Percentiles rank a stretch among this genome's conserved stretches.
Conservation (phyloP, 1,140 invertebrate genomes). For the Eciton burchellii region DNA sequence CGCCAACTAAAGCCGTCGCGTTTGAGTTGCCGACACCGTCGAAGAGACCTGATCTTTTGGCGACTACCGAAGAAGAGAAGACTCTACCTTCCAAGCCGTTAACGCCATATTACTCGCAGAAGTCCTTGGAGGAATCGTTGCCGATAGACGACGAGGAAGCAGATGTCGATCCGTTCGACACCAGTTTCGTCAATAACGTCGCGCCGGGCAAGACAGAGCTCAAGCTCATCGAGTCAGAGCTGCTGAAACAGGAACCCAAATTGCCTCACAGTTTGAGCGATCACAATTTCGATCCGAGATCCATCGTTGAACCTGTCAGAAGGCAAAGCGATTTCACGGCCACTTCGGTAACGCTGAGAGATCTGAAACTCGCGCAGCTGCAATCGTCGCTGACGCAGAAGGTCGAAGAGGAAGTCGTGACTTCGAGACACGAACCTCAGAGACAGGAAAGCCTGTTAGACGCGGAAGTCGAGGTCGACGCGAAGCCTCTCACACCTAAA, state of each 20-base stretch:
- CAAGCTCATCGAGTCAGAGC: slow-evolving; percentile 90
- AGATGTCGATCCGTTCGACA: slow-evolving; percentile 93
- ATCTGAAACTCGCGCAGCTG: slow-evolving; percentile 61
- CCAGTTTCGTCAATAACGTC: slow-evolving; percentile 90
- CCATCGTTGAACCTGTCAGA: slow-evolving; percentile 71
- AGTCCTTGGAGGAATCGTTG: slow-evolving; percentile 79
- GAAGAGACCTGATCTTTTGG: slow-evolving; percentile 86
- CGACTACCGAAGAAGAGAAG: slow-evolving; percentile 87
- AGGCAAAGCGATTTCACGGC: slow-evolving; percentile 76
- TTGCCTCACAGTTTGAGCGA: slow-evolving; percentile 86
- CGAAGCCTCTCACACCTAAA: slow-evolving; percentile 89
- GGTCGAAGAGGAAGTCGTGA: slow-evolving; percentile 54
- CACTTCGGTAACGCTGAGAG: slow-evolving; percentile 56
- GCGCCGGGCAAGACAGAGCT: slow-evolving; percentile 91
- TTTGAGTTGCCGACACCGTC: slow-evolving; percentile 88
- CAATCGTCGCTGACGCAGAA: slow-evolving; percentile 59
- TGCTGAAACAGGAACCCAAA: slow-evolving; percentile 81
- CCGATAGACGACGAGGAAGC: slow-evolving; percentile 82
- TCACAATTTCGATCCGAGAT: slow-evolving; percentile 87
- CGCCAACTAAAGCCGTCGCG: slow-evolving; percentile 88
- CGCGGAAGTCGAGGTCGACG: slow-evolving; percentile 88
- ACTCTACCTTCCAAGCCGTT: slow-evolving; percentile 88
- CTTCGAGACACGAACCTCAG: slow-evolving; percentile 28
- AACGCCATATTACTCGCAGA: slow-evolving; percentile 91
- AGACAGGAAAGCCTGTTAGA: slow-evolving; percentile 83